Percentiles rank a stretch among this genome's conserved stretches.
Evolutionary conservation across 1,140 invertebrate species (phyloP).

Genomic region (Drosophila melanica): DNA sequence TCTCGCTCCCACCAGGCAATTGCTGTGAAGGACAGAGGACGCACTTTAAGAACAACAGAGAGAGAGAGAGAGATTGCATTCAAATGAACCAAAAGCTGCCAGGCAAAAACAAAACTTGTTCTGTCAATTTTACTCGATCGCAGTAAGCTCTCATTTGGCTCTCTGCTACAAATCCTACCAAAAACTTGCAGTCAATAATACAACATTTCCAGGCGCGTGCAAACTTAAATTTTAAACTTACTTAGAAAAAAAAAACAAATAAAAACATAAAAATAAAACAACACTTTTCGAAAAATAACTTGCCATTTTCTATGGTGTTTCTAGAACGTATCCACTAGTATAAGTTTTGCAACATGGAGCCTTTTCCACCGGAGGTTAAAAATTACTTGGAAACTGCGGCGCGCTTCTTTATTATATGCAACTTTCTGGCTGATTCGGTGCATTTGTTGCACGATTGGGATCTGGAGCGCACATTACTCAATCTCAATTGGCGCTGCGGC

Average conservation of each 20-base stretch:
- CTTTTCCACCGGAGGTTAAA: background rate
- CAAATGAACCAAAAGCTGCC: too few species aligned
- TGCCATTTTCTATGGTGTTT: background rate
- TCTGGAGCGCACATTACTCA: background rate
- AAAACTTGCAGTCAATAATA: background rate
- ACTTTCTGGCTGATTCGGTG: slow-evolving; percentile 1
- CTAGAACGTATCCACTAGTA: too few species aligned
- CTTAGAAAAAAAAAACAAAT: background rate
- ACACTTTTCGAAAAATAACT: too few species aligned
- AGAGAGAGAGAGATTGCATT: too few species aligned
- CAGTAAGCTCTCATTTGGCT: background rate
- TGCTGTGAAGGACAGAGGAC: too few species aligned
- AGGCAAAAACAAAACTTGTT: too few species aligned
- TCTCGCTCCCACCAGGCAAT: too few species aligned
- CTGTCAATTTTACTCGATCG: background rate
- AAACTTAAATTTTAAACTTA: background rate
- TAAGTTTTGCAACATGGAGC: background rate
- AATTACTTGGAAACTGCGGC: background rate
- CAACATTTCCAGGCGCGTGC: background rate
- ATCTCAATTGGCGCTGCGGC: background rate
- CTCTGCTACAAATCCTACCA: background rate
- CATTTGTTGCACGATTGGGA: background rate
- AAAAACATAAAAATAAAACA: background rate
- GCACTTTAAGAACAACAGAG: too few species aligned
- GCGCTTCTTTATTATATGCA: background rate